phyloP scores from a whole-genome alignment of 2,113 vertebrate genomes.

The Silurus meridionalis region DNA sequence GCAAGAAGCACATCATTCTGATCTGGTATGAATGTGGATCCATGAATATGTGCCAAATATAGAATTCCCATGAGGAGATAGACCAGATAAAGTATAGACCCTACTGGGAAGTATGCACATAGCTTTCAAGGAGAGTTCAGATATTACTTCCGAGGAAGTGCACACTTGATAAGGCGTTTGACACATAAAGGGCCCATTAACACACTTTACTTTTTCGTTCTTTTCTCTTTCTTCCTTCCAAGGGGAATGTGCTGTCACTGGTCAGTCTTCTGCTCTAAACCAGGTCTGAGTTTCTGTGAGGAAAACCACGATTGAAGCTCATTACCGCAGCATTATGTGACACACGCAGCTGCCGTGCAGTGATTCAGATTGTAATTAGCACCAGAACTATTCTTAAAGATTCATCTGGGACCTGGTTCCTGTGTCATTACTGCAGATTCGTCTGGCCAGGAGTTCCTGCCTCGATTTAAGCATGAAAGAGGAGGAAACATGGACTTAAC shows the following conservation, averaged over 20 bases:
- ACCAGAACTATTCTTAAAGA: constrained; percentile 18
- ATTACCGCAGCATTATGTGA: constrained; percentile 47
- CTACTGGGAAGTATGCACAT: not conserved
- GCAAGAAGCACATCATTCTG: not conserved
- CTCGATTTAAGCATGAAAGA: constrained; percentile 4
- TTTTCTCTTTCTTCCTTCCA: not conserved
- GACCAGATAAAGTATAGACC: not conserved
- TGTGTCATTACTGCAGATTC: constrained; percentile 25
- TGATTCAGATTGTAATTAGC: constrained; percentile 38
- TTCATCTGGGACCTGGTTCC: constrained; percentile 28
- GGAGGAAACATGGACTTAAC: constrained; percentile 6
- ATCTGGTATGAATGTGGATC: constrained; percentile 1
- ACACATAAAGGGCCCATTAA: not conserved
- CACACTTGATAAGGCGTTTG: constrained; percentile 5
- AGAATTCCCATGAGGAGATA: not conserved
- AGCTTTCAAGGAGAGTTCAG: not conserved
- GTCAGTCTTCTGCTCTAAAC: not conserved
- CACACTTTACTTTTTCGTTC: not conserved
- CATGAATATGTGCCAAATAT: not conserved
- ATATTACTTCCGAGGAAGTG: constrained; percentile 9
- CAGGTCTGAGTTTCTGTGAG: constrained; percentile 40
- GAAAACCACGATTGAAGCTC: constrained; percentile 38
- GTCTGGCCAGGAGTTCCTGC: constrained; percentile 7
- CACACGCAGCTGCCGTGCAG: constrained; percentile 32
- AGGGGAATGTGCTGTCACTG: constrained; percentile 2